Evolutionary conservation across 2,113 vertebrate species (phyloP).

Genomic region (Archocentrus centrarchus): DNA sequence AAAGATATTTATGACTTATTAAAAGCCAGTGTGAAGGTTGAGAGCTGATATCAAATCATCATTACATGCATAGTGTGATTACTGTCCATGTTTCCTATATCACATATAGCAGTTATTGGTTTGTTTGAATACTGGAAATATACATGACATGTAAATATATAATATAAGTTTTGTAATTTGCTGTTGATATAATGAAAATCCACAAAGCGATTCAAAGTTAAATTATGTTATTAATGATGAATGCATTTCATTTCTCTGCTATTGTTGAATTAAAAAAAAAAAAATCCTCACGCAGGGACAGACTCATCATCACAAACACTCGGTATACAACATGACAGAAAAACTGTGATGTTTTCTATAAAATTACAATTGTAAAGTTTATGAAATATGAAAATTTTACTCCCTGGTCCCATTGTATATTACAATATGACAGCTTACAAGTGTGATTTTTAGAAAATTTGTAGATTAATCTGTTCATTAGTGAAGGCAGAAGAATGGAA

Average conservation of each 20-base stretch:
- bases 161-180: neutral
- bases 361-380: neutral
- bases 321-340: accelerated
- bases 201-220: neutral
- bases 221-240: neutral
- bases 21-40: neutral
- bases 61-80: accelerated
- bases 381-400: neutral
- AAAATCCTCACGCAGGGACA: neutral
- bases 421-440: neutral
- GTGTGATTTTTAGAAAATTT: neutral
- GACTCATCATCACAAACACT: neutral
- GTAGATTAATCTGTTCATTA: neutral
- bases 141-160: accelerated
- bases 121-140: neutral
- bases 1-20: neutral
- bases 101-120: accelerated
- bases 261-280: neutral
- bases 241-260: neutral
- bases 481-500: neutral
- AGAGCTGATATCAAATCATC: neutral
- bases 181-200: neutral
- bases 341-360: neutral
- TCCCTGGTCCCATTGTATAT: neutral
- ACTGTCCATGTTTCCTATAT: neutral